Percentiles rank a stretch among this genome's conserved stretches.
phyloP scores from a whole-genome alignment of 2,113 vertebrate genomes.

The Accipiter cooperii region DNA sequence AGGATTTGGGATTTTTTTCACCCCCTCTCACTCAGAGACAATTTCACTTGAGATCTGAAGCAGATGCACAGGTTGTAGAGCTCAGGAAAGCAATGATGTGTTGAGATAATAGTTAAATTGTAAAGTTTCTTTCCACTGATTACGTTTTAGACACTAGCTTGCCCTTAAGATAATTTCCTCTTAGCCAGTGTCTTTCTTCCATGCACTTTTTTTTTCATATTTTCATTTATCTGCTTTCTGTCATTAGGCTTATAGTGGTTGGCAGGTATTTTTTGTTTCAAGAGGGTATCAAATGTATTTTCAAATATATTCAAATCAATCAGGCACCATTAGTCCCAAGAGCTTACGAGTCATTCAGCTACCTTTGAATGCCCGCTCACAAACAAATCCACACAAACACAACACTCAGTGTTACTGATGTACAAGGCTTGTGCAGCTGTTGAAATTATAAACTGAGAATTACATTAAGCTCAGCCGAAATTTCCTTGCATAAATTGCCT shows the following conservation, averaged over 20 bases:
- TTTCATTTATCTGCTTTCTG: neutral
- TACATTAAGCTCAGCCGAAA: neutral
- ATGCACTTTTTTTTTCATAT: neutral
- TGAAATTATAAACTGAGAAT: conserved; percentile 10
- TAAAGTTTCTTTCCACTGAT: neutral
- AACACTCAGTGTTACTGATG: neutral
- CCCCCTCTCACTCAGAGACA: neutral
- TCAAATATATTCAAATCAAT: neutral
- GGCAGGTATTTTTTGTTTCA: conserved; percentile 3
- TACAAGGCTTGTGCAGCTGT: neutral
- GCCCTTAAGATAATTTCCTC: neutral
- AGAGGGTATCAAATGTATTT: neutral
- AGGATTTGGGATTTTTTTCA: neutral
- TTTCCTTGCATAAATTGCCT: neutral
- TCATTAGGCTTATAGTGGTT: neutral
- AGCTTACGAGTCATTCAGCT: neutral
- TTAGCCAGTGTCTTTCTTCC: neutral
- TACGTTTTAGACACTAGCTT: neutral
- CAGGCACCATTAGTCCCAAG: neutral
- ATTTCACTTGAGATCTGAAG: neutral
- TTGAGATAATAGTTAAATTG: neutral
- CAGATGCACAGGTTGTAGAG: neutral
- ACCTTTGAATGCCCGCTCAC: neutral
- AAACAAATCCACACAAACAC: neutral
- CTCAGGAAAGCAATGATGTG: neutral